Evolutionary conservation across 2,888 invertebrate species (phyloP).

Genomic region (Cremastinae sp.): DNA sequence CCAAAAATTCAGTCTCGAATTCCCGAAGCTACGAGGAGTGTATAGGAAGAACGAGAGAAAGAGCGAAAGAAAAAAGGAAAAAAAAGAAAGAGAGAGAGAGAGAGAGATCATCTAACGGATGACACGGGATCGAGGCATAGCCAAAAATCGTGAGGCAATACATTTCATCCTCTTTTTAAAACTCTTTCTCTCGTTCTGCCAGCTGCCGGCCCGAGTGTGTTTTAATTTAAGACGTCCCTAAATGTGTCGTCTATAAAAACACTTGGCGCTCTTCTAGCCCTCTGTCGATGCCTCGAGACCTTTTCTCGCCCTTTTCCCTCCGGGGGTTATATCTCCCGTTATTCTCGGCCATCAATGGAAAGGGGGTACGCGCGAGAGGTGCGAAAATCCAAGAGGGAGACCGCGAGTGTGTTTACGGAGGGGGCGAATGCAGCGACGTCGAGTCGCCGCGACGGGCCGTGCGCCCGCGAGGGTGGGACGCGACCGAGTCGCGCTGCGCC

Average conservation of each 20-base stretch:
- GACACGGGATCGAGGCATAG: conserved; percentile 40
- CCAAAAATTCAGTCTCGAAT: conserved; percentile 43
- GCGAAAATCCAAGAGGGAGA: background rate
- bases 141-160: conserved; percentile 64
- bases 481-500: conserved; percentile 13
- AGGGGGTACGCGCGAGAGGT: background rate
- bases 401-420: conserved; percentile 16
- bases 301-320: conserved; percentile 3
- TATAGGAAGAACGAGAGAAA: background rate
- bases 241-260: conserved; percentile 73
- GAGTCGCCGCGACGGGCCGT: conserved; percentile 3
- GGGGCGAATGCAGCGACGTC: conserved; percentile 22
- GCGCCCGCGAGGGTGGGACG: conserved; percentile 16
- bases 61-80: background rate
- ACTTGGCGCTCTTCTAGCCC: background rate
- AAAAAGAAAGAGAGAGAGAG: background rate
- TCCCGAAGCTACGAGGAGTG: conserved; percentile 3
- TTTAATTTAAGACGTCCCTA: conserved; percentile 79
- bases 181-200: conserved; percentile 70
- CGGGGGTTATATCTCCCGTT: conserved; percentile 4
- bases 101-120: conserved; percentile 8
- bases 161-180: conserved; percentile 7
- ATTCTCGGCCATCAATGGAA: background rate
- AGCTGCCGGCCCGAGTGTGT: conserved; percentile 67
- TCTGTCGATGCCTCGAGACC: background rate